A percentile compares a stretch with the other conserved stretches of the same genome.
phyloP scores from a whole-genome alignment of 2,888 invertebrate species.

The Dicycla oo region DNA sequence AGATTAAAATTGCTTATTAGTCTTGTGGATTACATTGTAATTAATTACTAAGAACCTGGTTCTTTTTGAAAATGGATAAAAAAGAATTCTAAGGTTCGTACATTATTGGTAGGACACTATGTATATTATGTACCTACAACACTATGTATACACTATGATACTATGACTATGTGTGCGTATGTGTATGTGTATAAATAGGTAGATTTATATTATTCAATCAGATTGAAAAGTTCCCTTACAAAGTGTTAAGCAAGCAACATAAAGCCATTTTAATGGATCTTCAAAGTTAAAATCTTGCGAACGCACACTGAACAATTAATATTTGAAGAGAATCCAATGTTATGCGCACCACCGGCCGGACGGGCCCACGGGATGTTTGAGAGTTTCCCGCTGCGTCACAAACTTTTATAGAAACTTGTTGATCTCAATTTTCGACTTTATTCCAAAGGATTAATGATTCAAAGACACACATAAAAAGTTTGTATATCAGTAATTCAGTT shows the following conservation, averaged over 20 bases:
- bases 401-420: slow-evolving; percentile 27
- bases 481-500: slow-evolving; percentile 74
- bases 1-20: no score
- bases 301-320: slow-evolving; percentile 64
- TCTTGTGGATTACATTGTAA: no score
- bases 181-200: background rate
- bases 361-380: slow-evolving; percentile 66
- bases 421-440: slow-evolving; percentile 53
- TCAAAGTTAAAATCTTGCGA: slow-evolving; percentile 54
- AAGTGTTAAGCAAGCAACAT: background rate
- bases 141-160: no score
- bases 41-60: no score
- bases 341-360: slow-evolving; percentile 64
- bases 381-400: slow-evolving; percentile 58
- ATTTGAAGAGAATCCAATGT: slow-evolving; percentile 70
- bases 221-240: background rate
- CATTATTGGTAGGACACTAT: no score
- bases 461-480: slow-evolving; percentile 44
- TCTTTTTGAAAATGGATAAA: no score
- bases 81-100: no score
- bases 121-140: background rate
- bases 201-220: background rate
- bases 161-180: no score
- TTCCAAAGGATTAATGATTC: slow-evolving; percentile 37
- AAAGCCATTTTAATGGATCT: slow-evolving; percentile 7